phyloP scores from a whole-genome alignment of 2,888 invertebrate species.

The Galeruca laticollis region DNA sequence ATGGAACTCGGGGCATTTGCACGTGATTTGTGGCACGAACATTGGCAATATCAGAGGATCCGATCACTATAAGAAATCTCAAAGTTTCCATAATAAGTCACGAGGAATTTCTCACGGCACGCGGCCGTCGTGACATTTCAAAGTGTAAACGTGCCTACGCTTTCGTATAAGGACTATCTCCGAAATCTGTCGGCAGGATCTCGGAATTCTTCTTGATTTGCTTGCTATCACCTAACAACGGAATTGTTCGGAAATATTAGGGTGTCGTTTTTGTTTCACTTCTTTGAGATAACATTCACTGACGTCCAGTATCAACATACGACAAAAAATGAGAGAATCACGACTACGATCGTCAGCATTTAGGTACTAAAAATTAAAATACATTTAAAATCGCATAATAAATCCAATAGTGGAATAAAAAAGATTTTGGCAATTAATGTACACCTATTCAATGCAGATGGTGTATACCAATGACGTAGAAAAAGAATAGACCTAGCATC shows the following conservation, averaged over 20 bases:
- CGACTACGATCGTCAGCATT: not conserved
- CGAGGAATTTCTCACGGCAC: conserved; percentile 54
- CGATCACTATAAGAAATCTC: conserved; percentile 55
- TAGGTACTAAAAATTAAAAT: too few relatives aligned
- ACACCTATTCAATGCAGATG: too few relatives aligned
- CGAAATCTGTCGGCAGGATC: conserved; percentile 24
- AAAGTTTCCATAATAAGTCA: conserved; percentile 57
- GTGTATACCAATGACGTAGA: too few relatives aligned
- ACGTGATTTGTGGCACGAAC: conserved; percentile 51
- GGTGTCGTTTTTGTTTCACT: conserved; percentile 23
- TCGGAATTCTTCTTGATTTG: conserved; percentile 21
- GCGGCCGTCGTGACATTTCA: conserved; percentile 52
- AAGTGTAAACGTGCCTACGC: conserved; percentile 53
- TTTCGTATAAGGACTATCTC: conserved; percentile 38
- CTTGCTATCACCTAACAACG: conserved; percentile 22
- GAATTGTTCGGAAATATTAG: conserved; percentile 31
- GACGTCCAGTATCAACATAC: not conserved
- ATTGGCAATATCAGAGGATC: conserved; percentile 51
- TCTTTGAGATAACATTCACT: conserved; percentile 18
- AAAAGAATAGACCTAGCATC: too few relatives aligned
- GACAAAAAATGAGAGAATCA: not conserved
- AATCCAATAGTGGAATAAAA: too few relatives aligned
- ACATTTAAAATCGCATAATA: too few relatives aligned
- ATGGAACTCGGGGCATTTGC: conserved; percentile 51
- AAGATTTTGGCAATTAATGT: too few relatives aligned